These are phyloP conservation scores for Eriosoma lanigerum DNA, from an alignment of 1,140 invertebrate genomes.

Conservation along the genomic window DNA sequence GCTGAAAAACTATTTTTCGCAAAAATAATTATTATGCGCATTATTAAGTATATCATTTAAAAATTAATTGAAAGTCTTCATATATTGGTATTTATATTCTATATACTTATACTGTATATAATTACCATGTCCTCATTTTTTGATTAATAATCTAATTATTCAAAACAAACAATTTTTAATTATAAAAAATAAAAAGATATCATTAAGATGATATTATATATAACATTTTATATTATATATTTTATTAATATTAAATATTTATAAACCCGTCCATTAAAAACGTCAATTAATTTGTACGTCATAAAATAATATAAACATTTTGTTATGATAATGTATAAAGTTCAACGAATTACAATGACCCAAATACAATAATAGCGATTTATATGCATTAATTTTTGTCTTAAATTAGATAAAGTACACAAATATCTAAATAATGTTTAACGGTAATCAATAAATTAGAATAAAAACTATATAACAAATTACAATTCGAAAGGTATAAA, in stretches of 20 bases:
- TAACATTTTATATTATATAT: background rate
- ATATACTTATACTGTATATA: background rate
- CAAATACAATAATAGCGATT: slow-evolving; percentile 16
- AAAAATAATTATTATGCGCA: too few relatives aligned
- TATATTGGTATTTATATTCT: background rate
- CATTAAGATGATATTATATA: background rate
- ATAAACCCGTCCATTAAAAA: background rate
- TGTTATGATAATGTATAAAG: slow-evolving; percentile 15
- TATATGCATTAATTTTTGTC: background rate
- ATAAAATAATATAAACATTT: background rate
- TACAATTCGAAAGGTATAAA: too few relatives aligned
- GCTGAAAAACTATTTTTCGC: too few relatives aligned
- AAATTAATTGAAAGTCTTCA: too few relatives aligned
- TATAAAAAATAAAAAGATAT: background rate
- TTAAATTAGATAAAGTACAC: too few relatives aligned
- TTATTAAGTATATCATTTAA: too few relatives aligned
- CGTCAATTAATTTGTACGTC: background rate
- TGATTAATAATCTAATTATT: background rate
- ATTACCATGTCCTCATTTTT: background rate
- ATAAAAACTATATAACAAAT: too few relatives aligned
- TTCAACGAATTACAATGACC: background rate
- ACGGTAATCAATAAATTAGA: too few relatives aligned
- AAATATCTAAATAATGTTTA: too few relatives aligned
- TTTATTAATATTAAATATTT: too few relatives aligned
- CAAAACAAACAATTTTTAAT: background rate